These are phyloP conservation scores for Octopus sinensis DNA, from an alignment of 1,140 invertebrate species.

Conservation along the genomic window DNA sequence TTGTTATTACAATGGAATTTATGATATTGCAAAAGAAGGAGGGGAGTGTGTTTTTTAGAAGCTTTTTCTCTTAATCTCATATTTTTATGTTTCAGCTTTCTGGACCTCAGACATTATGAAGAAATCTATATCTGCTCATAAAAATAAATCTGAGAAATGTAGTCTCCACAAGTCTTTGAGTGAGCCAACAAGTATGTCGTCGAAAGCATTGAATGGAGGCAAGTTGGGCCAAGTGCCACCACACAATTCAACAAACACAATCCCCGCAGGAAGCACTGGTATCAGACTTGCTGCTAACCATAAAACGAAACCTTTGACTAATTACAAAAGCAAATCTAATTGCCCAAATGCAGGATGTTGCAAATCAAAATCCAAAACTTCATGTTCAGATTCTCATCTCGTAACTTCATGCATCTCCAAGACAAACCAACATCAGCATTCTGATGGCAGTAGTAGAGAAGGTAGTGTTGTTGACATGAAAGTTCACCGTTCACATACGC, in stretches of 20 bases:
- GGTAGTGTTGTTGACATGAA: conserved; percentile 3
- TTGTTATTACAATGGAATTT: too few species aligned
- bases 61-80: not conserved
- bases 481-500: conserved; percentile 19
- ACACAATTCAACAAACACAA: too few species aligned
- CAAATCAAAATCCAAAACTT: not conserved
- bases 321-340: too few species aligned
- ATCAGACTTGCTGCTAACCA: too few species aligned
- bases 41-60: too few species aligned
- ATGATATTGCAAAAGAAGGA: too few species aligned
- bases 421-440: not conserved
- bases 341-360: not conserved
- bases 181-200: conserved; percentile 31
- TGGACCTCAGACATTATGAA: conserved; percentile 69
- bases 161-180: conserved; percentile 45
- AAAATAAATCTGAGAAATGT: not conserved
- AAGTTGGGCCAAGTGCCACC: too few species aligned
- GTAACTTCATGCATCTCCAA: not conserved
- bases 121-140: not conserved
- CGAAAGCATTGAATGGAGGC: too few species aligned
- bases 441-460: conserved; percentile 9
- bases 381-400: conserved; percentile 2
- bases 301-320: too few species aligned
- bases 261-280: too few species aligned
- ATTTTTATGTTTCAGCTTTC: conserved; percentile 65